Evolutionary conservation across 2,888 invertebrate species (phyloP).

Genomic region (Leptogaster cylindrica): DNA sequence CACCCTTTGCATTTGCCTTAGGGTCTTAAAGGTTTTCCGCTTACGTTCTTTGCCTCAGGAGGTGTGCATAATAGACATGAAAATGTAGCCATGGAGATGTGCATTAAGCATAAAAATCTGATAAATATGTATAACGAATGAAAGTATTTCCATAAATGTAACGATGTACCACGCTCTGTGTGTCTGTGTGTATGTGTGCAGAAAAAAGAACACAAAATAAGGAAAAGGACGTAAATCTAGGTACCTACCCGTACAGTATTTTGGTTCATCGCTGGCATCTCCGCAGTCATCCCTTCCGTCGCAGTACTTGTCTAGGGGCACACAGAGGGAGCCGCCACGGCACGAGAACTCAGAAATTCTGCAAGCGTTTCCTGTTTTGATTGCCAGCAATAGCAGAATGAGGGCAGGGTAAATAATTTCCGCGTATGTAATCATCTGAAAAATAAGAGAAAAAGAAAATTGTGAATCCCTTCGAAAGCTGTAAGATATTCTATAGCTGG

Average conservation of each 20-base stretch:
- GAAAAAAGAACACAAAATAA: not conserved
- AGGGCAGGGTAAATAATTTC: conserved; percentile 59
- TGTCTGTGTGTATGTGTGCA: too few species aligned
- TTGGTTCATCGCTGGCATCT: conserved; percentile 84
- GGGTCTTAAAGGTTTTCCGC: not conserved
- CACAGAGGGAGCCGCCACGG: conserved; percentile 72
- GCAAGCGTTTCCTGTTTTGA: conserved; percentile 66
- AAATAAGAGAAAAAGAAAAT: conserved; percentile 46
- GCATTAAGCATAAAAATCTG: not conserved
- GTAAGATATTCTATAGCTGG: not conserved
- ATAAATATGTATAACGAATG: conserved; percentile 10
- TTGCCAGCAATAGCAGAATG: conserved; percentile 54
- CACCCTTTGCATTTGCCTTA: too few species aligned
- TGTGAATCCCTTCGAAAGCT: not conserved
- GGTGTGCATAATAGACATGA: too few species aligned
- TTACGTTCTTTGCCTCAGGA: not conserved
- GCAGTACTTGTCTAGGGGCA: conserved; percentile 84
- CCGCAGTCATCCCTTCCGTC: conserved; percentile 85
- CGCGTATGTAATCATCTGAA: conserved; percentile 54
- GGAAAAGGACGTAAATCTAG: not conserved
- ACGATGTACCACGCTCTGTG: too few species aligned
- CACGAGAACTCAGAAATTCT: conserved; percentile 80
- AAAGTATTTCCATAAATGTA: too few species aligned
- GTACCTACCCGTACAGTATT: conserved; percentile 73
- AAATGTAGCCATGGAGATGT: too few species aligned